Evolutionary conservation across 2,888 invertebrate genomes (phyloP), one percentile per base, ranked within the genome.

Genomic region (Tachina lurida): DNA sequence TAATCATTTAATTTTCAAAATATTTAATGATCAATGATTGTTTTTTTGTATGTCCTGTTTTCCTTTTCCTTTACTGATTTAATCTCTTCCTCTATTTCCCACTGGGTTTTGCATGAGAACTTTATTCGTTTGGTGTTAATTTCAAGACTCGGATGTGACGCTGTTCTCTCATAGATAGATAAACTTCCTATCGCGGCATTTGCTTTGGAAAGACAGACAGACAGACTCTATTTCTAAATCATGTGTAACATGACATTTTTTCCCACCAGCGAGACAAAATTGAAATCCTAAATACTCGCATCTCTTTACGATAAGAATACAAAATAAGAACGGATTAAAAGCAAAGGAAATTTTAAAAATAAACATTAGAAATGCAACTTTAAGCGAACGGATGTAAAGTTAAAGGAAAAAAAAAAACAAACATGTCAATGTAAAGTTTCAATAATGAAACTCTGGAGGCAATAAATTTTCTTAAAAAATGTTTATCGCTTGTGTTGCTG

Each of bases 61-160:
- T 43, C 62, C 62, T 58, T 22, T 19, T 43, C 8, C 7, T 19
- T 19, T 13, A 15, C n/a, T 10, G 8, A 13, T 47, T 73, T 60
- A 22, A 62, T 43, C 19, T 22, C 13, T 67, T 58, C 9, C 54
- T 31, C 7, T 19, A 17, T 47, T 82, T 82, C 68, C 54, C 45
- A 60, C 54, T 47, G 62, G 47, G 47, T 47, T 79, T 70, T 74
- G 22, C 49, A 60, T 76, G 76, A 52, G 76, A 80, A 80, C 47
- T 80, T 62, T 17, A 22, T 45, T 60, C 12, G 19, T 58, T 12
- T 65, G 5, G 15, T 47, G 12, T 47, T 17, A 22, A 47, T 52
- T 76, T 45, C 49, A n/a, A 19, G 49, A 65, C 63, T 84, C 80
- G 84, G 84, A 84, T 80, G 76, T 67, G 70, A 39, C 45, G n/a